phyloP scores from a whole-genome alignment of 2,797 vertebrate species.

The Mus spretus region DNA sequence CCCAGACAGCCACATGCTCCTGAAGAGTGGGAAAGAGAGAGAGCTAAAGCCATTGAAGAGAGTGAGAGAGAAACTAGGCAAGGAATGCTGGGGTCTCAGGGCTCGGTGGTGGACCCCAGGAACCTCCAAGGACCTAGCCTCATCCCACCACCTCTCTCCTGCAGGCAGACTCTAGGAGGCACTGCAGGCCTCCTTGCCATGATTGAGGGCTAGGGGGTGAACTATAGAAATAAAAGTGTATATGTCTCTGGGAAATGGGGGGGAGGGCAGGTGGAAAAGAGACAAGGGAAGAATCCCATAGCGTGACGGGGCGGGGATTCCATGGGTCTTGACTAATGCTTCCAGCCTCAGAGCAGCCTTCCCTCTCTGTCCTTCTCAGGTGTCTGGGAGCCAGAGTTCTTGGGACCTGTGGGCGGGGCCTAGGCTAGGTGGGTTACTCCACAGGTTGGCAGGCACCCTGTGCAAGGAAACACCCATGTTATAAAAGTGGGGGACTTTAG shows the following conservation, averaged over 20 bases:
- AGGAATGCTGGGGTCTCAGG: neutral
- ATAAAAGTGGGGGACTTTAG: slow-evolving; percentile 33
- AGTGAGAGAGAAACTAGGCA: slow-evolving; percentile 22
- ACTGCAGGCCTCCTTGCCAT: neutral
- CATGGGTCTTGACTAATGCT: slow-evolving; percentile 46
- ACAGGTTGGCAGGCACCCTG: slow-evolving; percentile 51
- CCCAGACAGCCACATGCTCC: slow-evolving; percentile 38
- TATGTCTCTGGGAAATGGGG: slow-evolving; percentile 57
- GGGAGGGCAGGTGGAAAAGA: slow-evolving; percentile 54
- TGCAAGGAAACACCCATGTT: neutral
- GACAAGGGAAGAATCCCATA: neutral
- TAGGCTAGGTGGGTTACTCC: slow-evolving; percentile 21
- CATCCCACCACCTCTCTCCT: neutral
- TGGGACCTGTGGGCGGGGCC: slow-evolving; percentile 34
- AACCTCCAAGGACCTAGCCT: neutral
- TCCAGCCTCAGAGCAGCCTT: neutral
- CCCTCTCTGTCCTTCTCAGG: neutral
- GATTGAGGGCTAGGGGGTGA: slow-evolving; percentile 7
- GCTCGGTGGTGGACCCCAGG: neutral
- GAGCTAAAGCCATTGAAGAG: slow-evolving; percentile 17
- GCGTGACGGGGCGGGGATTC: neutral
- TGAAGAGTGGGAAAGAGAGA: slow-evolving; percentile 20
- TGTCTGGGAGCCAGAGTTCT: neutral
- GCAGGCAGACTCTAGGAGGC: neutral
- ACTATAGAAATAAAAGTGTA: slow-evolving; percentile 13